Evolutionary conservation across 2,113 vertebrate genomes (phyloP).

Genomic region (Pterocles burchelli): DNA sequence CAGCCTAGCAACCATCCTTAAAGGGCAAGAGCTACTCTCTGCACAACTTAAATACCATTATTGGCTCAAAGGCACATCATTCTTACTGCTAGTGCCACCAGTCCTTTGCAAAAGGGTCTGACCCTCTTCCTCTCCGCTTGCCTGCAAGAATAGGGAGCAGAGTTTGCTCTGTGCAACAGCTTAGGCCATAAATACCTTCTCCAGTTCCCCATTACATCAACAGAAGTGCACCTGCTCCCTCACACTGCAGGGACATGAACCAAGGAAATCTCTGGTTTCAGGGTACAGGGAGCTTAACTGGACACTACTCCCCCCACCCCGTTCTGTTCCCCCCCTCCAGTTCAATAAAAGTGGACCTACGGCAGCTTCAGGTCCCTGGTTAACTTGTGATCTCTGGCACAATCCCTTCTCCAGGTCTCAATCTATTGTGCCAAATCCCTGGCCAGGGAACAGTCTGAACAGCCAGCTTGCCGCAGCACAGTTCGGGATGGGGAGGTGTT

Average conservation of each 20-base stretch:
- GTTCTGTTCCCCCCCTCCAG: neutral
- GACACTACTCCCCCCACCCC: neutral
- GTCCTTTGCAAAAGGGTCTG: neutral
- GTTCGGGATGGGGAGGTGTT: neutral
- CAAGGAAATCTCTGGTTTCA: slow-evolving; percentile 30
- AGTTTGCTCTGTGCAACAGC: neutral
- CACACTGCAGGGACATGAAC: neutral
- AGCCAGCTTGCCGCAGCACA: neutral
- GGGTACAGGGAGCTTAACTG: neutral
- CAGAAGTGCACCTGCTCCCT: slow-evolving; percentile 42
- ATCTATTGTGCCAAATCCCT: neutral
- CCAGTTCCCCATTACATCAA: slow-evolving; percentile 7
- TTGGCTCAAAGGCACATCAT: neutral
- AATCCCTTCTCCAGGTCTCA: neutral
- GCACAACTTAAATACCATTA: neutral
- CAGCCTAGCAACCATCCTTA: neutral
- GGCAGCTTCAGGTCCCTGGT: neutral
- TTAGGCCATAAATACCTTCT: slow-evolving; percentile 21
- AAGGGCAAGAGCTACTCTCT: neutral
- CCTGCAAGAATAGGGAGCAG: neutral
- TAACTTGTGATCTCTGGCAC: neutral
- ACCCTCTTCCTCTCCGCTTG: neutral
- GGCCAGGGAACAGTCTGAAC: neutral
- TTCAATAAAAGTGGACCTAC: neutral
- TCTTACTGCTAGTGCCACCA: neutral